Evolutionary conservation across 2,797 vertebrate species (phyloP), one percentile per base, ranked within the genome.

Genomic region (Sebastes paucispinis): DNA sequence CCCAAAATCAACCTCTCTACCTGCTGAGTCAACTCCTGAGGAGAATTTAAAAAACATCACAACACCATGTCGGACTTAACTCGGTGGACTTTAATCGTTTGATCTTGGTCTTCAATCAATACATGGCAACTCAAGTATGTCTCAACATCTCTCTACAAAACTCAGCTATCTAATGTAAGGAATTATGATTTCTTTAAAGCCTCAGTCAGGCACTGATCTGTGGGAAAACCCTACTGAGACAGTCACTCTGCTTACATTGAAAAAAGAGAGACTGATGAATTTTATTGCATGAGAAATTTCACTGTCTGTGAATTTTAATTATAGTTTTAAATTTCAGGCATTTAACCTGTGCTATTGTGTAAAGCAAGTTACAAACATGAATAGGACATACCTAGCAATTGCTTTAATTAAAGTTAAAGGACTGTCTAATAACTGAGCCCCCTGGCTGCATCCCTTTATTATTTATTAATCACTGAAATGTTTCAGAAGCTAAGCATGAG

Each of bases 21-120:
- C 77, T 87, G 85, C 82, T 85, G 79, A 86, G 75, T 89, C 85
- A 71, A 57, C 82, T 58, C 43, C 55, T 22, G 67, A 2, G 36
- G 34, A 66, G 8, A 0, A 64, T 63, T 75, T 31, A 64, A 25
- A 63, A 84, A 77, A 77, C 73, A 77, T 73, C 67, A 59, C 64
- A n/a, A 11, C 75, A 64, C 10, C 31, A 5, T 62, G 76, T 73
- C 59, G 50, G 16, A 73, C 64, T 64, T 10, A 47, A 66, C 60
- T 57, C 25, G 13, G 16, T 64, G 16, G 20, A 3, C 58, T 55
- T 59, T 16, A 76, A 68, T 63, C 47, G 25, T 80, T 50, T 50
- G 47, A 50, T 47, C 43, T 81, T 78, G 57, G 71, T 87, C 72
- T 47, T 69, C 0, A 6, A 83, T 86, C 75, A 27, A 70, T 81